Evolutionary conservation across 2,113 vertebrate genomes (phyloP).

Genomic region (Sinosuthora webbiana): DNA sequence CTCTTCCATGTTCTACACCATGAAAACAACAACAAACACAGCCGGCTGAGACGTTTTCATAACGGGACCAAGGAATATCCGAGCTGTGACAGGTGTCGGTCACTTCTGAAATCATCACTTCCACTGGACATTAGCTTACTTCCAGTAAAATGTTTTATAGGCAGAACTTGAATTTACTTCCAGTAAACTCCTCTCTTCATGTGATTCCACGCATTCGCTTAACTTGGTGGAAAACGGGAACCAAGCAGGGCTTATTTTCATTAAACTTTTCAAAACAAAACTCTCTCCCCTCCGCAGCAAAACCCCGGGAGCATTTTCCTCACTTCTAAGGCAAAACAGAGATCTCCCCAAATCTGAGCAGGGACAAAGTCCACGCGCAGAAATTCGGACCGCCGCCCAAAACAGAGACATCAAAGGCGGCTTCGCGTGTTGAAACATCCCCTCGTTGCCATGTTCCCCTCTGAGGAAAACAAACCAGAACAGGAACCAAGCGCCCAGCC

Average conservation of each 20-base stretch:
- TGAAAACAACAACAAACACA: not conserved
- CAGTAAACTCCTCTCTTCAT: not conserved
- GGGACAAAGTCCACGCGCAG: not conserved
- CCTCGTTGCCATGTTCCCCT: not conserved
- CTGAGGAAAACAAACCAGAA: not conserved
- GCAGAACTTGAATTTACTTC: not conserved
- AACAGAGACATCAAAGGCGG: not conserved
- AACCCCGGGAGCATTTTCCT: no score
- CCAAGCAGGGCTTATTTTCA: not conserved
- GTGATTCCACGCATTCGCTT: not conserved
- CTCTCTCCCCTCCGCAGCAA: no score
- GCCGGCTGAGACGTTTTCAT: no score
- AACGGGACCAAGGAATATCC: not conserved
- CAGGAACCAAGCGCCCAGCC: fast-evolving
- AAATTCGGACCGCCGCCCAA: not conserved
- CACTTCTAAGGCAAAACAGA: fast-evolving
- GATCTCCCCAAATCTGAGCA: not conserved
- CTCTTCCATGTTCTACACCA: not conserved
- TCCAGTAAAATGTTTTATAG: not conserved
- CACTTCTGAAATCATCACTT: not conserved
- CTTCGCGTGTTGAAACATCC: fast-evolving
- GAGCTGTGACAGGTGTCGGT: not conserved
- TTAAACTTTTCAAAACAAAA: not conserved
- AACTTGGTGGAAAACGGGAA: not conserved
- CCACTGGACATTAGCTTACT: fast-evolving